Conservation (phyloP, 1,140 invertebrate genomes). For the Drosophila repletoides region DNA sequence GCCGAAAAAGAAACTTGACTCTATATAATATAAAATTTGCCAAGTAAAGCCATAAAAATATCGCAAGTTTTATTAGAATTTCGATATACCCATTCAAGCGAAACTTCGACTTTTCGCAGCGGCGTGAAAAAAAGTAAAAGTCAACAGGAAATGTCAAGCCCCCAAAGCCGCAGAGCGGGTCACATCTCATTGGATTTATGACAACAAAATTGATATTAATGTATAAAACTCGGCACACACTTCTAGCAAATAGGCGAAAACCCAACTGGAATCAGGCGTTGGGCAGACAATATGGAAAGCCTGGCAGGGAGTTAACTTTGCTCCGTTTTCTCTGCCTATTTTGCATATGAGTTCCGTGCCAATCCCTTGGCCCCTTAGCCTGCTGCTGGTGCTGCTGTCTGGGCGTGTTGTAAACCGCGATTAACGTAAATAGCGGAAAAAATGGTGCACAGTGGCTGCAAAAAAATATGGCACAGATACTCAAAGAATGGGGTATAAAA, state of each 20-base stretch:
- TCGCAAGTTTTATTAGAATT: background rate
- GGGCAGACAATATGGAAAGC: background rate
- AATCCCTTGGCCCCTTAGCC: conserved; percentile 22
- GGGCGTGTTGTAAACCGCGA: conserved; percentile 64
- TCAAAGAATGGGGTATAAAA: conserved; percentile 6
- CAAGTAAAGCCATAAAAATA: too few relatives aligned
- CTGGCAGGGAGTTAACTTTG: conserved; percentile 27
- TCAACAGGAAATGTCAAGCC: conserved; percentile 33
- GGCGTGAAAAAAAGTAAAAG: conserved; percentile 25
- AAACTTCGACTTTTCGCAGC: background rate
- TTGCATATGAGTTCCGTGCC: conserved; percentile 46
- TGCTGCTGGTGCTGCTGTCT: conserved; percentile 29
- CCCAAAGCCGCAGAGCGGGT: conserved; percentile 29
- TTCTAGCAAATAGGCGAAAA: conserved; percentile 34
- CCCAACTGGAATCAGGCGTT: background rate
- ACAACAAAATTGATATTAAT: conserved; percentile 80
- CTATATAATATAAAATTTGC: too few relatives aligned
- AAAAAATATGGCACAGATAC: conserved; percentile 30
- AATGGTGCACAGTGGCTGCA: conserved; percentile 37
- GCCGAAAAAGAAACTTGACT: too few relatives aligned
- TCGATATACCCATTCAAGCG: background rate
- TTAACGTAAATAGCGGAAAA: conserved; percentile 67
- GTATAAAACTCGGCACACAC: conserved; percentile 51
- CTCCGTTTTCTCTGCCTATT: conserved; percentile 23
- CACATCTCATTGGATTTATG: conserved; percentile 74